Base-by-base conservation (phyloP, 2,888 invertebrate species). In the Elmis aenea region DNA sequence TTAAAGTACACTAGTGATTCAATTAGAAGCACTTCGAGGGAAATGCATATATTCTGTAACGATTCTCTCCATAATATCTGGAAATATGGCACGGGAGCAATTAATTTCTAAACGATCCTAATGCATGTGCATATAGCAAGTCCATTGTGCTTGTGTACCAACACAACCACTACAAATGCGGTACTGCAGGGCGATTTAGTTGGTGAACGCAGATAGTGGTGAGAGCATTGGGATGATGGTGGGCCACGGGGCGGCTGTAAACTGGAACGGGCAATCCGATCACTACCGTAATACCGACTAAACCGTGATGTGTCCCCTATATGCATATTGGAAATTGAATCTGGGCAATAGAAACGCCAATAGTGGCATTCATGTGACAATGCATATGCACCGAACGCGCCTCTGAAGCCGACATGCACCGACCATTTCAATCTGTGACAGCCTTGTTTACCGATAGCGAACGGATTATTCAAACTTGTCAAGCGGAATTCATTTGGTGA, bases 311-410 rank as follows among this genome's bases (percentile, higher is more conserved):
- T 49, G 46, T 51, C 51, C 58, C 54, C 55, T 59, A 51, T 59
- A 59, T 64, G 62, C 64, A 66, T 62, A 65, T 64, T 65, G 65
- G 63, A 66, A 66, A 66, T 65, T 65, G 65, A 65, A 65, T 66
- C 65, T 61, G 58, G 62, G 60, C 63, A 64, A 64, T 63, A 59
- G 54, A 59, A 54, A 51, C 51, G 55, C 58, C 60, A 59, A 61
- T 61, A 55, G 59, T 57, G 54, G 37, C 43, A 37, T 57, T 59
- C 57, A 56, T 60, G 59, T 60, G 62, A 61, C 62, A 62, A 62
- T 62, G 60, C 62, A 61, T 61, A 63, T 55, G 48, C 51, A 55
- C 51, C 50, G 46, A 41, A 38, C 40, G 50, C 54, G 53, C 51
- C 51, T 52, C 50, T 46, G 51, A 50, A 33, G 49, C 42, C 45